A percentile compares a stretch with the other conserved stretches of the same genome.
These are phyloP conservation scores for Saguinus imperator DNA, from an alignment of 2,113 vertebrate genomes.

Conservation along the genomic window DNA sequence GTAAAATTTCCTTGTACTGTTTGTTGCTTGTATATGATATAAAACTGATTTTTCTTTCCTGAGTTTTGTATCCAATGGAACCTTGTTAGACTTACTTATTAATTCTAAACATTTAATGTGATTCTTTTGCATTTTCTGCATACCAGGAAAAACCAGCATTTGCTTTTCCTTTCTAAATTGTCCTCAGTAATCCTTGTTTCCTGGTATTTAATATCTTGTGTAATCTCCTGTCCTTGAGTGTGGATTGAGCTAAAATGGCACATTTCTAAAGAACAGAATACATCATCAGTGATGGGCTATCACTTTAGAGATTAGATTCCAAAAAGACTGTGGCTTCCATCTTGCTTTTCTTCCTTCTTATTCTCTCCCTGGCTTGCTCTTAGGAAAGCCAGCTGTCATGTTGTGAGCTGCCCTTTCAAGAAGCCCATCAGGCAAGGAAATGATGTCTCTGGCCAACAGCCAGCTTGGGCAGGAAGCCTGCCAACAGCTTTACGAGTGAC, in stretches of 20 bases:
- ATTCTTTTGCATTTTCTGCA: not conserved
- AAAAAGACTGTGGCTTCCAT: not conserved
- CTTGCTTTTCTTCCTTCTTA: not conserved
- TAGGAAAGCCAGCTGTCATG: not conserved
- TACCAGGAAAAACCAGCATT: not conserved
- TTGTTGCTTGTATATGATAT: not conserved
- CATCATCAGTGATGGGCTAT: not conserved
- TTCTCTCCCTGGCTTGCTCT: not conserved
- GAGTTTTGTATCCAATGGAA: not conserved
- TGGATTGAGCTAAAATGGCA: not conserved
- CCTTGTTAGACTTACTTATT: not conserved
- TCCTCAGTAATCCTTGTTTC: not conserved
- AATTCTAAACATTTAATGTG: not conserved
- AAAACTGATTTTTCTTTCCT: conserved; percentile 4
- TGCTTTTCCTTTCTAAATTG: conserved; percentile 27
- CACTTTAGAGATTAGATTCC: not conserved
- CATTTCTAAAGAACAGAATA: not conserved
- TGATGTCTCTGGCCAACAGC: not conserved
- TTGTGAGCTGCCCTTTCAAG: not conserved
- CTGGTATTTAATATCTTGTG: not conserved
- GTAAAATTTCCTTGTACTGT: not conserved
- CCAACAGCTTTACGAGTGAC: not conserved
- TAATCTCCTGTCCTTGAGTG: not conserved
- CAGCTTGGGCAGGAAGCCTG: not conserved
- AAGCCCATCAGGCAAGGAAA: not conserved